Evolutionary conservation across 2,888 invertebrate genomes (phyloP).

Genomic region (Morpho achilles): DNA sequence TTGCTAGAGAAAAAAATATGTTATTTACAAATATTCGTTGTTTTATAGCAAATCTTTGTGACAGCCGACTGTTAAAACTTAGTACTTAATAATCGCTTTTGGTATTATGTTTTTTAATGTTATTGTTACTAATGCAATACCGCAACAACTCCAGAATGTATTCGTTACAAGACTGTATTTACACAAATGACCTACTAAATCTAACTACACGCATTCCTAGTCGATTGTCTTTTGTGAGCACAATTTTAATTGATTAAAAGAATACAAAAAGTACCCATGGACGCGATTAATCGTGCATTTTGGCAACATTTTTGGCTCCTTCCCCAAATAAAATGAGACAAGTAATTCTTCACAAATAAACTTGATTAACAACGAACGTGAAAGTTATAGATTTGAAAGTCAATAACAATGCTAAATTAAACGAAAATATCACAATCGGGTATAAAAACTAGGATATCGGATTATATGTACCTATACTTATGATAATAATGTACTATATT

Average conservation of each 20-base stretch:
- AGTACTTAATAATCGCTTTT: no score
- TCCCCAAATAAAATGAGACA: slow-evolving; percentile 50
- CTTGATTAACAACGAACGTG: slow-evolving; percentile 11
- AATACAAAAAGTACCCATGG: slow-evolving; percentile 44
- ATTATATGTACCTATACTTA: slow-evolving; percentile 31
- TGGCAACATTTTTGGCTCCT: slow-evolving; percentile 74
- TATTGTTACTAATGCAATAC: no score
- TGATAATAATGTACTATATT: slow-evolving; percentile 11
- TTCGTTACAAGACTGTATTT: slow-evolving; percentile 6
- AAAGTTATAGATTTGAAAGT: slow-evolving; percentile 13
- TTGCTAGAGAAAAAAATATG: no score
- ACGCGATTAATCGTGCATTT: slow-evolving; percentile 58
- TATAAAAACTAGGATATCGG: slow-evolving; percentile 51
- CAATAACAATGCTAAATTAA: slow-evolving; percentile 30
- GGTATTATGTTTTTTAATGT: no score
- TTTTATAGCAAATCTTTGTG: no score
- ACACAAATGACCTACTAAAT: slow-evolving; percentile 13
- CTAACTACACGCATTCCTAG: slow-evolving; percentile 44
- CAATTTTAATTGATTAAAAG: slow-evolving; percentile 41
- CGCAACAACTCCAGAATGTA: no score
- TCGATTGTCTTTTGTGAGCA: slow-evolving; percentile 76
- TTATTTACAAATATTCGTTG: no score
- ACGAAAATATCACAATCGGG: slow-evolving; percentile 62
- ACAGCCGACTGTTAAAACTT: no score
- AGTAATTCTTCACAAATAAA: slow-evolving; percentile 15